Base-by-base conservation (phyloP, 2,113 vertebrate species). In the Onychostruthus taczanowskii region DNA sequence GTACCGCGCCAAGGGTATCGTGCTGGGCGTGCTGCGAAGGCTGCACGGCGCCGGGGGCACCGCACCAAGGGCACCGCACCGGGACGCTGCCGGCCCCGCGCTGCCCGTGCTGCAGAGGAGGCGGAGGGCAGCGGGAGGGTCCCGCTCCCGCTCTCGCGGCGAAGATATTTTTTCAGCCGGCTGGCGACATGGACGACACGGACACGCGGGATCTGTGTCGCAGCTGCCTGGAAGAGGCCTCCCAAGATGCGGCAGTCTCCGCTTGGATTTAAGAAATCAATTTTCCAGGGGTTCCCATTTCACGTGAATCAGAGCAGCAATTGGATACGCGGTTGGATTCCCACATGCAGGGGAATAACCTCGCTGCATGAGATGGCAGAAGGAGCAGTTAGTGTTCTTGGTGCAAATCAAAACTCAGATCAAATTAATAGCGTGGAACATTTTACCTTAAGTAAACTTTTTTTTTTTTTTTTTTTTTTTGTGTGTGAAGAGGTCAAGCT, bases 381-480 rank as follows among this genome's bases (percentile, higher is more conserved):
- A 94, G 35, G 69, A 62, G 13, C 11, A 73, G 61, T 63, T 74
- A 20, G 1, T 47, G 74, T 39, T 92, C 67, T 80, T 27, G 66
- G 35, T 91, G 90, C 77, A 84, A n/a, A 95, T 89, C 93, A 85
- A 74, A 84, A 47, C 59, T 76, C 55, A 33, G 62, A 84, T 90
- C 68, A 55, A 89, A 87, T 90, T 94, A 87, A 93, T n/a, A 30
- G 82, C 0, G 3, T 73, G 91, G 86, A 84, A 85, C 43, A 14
- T 46, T 88, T 46, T 79, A 64, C 47, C 53, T 68, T 52, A 64
- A 41, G 41, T 58, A 64, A 84, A 61, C 31, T 15, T 22, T 44
- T 27, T 11, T 22, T 35, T 55, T 19, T 37, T 37, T 49, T 59
- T 24, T 41, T 41, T 41, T 41, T 41, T 41, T 41, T 41, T 41